Conservation (phyloP, 1,140 invertebrate genomes). For the Acromyrmex heyeri region DNA sequence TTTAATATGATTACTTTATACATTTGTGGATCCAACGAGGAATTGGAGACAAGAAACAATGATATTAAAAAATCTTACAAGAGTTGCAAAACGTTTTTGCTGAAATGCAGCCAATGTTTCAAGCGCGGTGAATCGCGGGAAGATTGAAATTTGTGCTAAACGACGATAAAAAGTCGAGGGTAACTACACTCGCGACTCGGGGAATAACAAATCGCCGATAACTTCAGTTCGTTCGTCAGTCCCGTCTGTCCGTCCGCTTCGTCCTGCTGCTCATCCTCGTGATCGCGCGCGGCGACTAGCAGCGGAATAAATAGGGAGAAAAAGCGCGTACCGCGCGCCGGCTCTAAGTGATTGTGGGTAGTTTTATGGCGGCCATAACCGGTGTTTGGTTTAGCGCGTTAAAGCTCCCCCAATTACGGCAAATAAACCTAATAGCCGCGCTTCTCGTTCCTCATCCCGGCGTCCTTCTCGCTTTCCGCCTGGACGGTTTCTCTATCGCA, state of each 20-base stretch:
- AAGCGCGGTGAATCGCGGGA: background rate
- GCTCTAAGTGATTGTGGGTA: slow-evolving; percentile 85
- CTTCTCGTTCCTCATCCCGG: slow-evolving; percentile 59
- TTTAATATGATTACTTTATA: too few relatives aligned
- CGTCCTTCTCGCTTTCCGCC: background rate
- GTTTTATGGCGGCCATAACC: slow-evolving; percentile 84
- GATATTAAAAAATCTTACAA: too few relatives aligned
- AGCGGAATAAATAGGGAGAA: slow-evolving; percentile 76
- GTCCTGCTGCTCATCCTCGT: slow-evolving; percentile 36
- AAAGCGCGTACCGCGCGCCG: slow-evolving; percentile 75
- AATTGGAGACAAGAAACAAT: too few relatives aligned
- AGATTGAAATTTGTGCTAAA: slow-evolving; percentile 34
- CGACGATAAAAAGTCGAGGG: slow-evolving; percentile 7
- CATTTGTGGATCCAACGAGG: too few relatives aligned
- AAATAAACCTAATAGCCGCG: slow-evolving; percentile 82
- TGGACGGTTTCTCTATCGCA: slow-evolving; percentile 1
- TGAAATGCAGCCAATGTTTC: background rate
- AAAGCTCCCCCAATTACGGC: slow-evolving; percentile 83
- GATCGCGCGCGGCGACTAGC: slow-evolving; percentile 61
- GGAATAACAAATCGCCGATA: slow-evolving; percentile 49
- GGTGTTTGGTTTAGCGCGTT: slow-evolving; percentile 84
- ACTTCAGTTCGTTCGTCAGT: background rate
- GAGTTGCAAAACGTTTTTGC: too few relatives aligned
- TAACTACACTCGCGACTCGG: background rate
- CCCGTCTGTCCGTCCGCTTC: slow-evolving; percentile 21